Evolutionary conservation across 92 coral and sea anemone genomes (phyloP).

Genomic region (Scolanthus callimorphus): DNA sequence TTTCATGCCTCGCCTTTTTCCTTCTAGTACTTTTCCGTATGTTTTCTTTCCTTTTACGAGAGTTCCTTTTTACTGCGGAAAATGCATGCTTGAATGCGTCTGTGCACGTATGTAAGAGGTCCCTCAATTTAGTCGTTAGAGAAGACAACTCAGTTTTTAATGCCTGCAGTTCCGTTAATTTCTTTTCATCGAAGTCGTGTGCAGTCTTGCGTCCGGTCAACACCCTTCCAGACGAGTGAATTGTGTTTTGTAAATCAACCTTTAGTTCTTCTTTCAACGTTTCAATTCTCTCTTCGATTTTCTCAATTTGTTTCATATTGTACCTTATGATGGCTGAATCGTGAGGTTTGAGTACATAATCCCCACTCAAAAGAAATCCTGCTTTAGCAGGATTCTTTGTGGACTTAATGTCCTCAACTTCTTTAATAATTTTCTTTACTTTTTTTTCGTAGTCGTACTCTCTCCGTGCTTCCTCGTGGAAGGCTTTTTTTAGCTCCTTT

Average conservation of each 20-base stretch:
- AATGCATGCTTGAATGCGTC: too few relatives aligned
- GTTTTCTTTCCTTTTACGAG: too few relatives aligned
- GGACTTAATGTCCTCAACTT: slow-evolving; percentile 7
- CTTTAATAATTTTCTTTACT: slow-evolving; percentile 5
- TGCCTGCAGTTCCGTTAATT: too few relatives aligned
- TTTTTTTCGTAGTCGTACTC: slow-evolving; percentile 13
- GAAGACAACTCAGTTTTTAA: too few relatives aligned
- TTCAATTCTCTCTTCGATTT: slow-evolving; percentile 5
- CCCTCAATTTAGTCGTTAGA: too few relatives aligned
- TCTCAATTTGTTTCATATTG: slow-evolving; percentile 12
- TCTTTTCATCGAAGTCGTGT: too few relatives aligned
- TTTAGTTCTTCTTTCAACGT: slow-evolving; percentile 12
- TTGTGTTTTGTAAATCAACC: slow-evolving; percentile 5
- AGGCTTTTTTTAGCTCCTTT: slow-evolving; percentile 14
- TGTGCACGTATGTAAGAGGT: too few relatives aligned
- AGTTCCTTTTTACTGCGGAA: too few relatives aligned
- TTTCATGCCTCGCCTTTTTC: slow-evolving; percentile 12
- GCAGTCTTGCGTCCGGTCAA: too few relatives aligned
- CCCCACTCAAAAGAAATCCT: slow-evolving; percentile 17
- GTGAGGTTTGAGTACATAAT: slow-evolving; percentile 17
- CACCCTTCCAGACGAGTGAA: slow-evolving; percentile 6
- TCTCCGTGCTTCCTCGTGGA: slow-evolving; percentile 20
- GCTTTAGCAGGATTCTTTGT: slow-evolving; percentile 13
- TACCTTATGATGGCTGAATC: slow-evolving; percentile 4
- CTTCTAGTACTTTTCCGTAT: not conserved